A percentile compares a stretch with the other conserved stretches of the same genome.
These are phyloP conservation scores for Drosophila murphyi DNA, from an alignment of 1,140 invertebrate genomes.

Conservation along the genomic window DNA sequence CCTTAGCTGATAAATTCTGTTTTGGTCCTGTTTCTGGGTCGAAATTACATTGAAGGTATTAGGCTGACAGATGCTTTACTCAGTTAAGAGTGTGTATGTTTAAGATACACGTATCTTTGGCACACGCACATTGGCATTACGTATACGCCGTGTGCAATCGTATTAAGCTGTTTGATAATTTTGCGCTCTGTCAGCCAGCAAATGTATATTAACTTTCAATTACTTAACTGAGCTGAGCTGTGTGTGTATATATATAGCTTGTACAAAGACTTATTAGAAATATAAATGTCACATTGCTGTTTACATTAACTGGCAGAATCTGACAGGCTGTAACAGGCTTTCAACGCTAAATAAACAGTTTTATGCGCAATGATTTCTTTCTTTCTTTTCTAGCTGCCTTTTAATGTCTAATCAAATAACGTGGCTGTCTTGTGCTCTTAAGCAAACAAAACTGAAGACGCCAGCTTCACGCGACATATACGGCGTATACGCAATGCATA, in stretches of 20 bases:
- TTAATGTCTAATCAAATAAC: slow-evolving; percentile 64
- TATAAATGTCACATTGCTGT: slow-evolving; percentile 41
- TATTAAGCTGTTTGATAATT: slow-evolving; percentile 55
- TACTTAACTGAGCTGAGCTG: slow-evolving; percentile 40
- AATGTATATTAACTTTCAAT: slow-evolving; percentile 69
- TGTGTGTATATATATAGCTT: neutral
- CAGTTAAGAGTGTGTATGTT: slow-evolving; percentile 25
- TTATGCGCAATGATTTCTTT: slow-evolving; percentile 11
- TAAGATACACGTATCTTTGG: slow-evolving; percentile 32
- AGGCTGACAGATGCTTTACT: slow-evolving; percentile 40
- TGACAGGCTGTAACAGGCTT: slow-evolving; percentile 18
- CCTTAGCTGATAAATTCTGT: slow-evolving; percentile 49
- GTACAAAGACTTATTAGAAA: slow-evolving; percentile 12
- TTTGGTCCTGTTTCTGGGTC: slow-evolving; percentile 29
- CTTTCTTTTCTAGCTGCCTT: slow-evolving; percentile 19
- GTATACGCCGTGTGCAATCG: slow-evolving; percentile 34
- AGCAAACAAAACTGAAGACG: slow-evolving; percentile 44
- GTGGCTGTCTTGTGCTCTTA: slow-evolving; percentile 26
- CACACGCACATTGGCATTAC: slow-evolving; percentile 16
- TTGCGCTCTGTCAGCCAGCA: slow-evolving; percentile 43
- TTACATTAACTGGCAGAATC: slow-evolving; percentile 7
- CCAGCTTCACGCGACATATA: slow-evolving; percentile 24
- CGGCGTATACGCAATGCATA: slow-evolving; percentile 71
- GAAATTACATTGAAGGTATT: slow-evolving; percentile 66
- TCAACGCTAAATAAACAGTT: slow-evolving; percentile 31